Conservation (phyloP, 2,113 vertebrate genomes). For the Pelvicachromis taeniatus region DNA sequence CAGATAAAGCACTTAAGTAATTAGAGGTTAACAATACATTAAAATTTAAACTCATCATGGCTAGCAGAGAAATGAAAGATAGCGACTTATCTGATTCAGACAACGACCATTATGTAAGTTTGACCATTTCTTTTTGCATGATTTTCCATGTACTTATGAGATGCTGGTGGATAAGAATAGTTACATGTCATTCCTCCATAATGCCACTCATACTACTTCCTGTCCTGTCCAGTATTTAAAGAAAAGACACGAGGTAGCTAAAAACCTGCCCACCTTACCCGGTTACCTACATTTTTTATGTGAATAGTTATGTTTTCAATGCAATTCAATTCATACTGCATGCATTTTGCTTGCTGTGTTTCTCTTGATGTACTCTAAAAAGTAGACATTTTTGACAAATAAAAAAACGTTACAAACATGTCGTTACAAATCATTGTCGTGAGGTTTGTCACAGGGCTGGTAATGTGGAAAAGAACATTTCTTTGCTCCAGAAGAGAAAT, state of each 20-base stretch:
- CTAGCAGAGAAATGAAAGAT: neutral
- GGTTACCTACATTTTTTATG: too few relatives aligned
- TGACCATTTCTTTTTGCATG: neutral
- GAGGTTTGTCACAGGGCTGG: neutral
- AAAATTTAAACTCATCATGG: neutral
- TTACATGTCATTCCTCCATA: neutral
- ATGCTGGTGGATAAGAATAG: neutral
- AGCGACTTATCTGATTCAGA: neutral
- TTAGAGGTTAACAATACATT: neutral
- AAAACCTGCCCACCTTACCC: neutral
- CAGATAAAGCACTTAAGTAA: neutral
- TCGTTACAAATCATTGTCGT: too few relatives aligned
- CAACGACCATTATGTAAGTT: neutral
- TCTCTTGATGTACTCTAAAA: neutral
- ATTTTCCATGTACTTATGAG: neutral
- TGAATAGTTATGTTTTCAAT: neutral
- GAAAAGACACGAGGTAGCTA: neutral
- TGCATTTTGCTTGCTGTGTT: neutral
- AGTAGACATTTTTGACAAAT: neutral
- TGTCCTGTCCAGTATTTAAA: neutral
- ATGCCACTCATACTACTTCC: neutral
- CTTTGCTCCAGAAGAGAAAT: neutral
- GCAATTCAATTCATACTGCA: neutral
- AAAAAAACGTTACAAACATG: fast-evolving
- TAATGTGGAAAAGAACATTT: neutral